Percentiles rank a stretch among this genome's conserved stretches.
Conservation (phyloP, 2,888 invertebrate species). For the Eurois occulta region DNA sequence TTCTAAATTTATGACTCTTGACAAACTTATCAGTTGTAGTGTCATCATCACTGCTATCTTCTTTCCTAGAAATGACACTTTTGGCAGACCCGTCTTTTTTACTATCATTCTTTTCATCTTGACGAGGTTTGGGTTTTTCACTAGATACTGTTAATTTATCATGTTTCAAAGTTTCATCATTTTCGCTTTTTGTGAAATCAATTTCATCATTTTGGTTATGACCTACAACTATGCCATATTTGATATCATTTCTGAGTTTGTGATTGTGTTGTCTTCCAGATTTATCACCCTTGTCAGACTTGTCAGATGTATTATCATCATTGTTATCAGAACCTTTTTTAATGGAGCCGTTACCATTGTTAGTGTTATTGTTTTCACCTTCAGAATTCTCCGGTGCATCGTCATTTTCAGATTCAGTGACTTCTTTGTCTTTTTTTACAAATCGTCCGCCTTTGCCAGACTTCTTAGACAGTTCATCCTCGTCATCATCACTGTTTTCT, state of each 20-base stretch:
- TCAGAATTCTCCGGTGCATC: neutral
- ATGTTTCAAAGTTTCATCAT: neutral
- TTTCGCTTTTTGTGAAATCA: neutral
- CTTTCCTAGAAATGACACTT: neutral
- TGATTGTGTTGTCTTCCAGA: neutral
- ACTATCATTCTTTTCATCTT: neutral
- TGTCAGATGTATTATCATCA: neutral
- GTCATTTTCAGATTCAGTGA: neutral
- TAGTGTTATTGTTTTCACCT: neutral
- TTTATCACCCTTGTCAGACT: neutral
- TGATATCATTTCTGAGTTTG: neutral
- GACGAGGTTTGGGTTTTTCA: neutral
- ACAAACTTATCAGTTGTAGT: neutral
- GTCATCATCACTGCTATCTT: neutral
- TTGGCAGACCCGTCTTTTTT: neutral
- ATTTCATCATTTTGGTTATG: neutral
- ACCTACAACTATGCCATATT: neutral
- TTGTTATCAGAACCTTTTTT: too few species aligned
- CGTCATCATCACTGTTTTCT: neutral
- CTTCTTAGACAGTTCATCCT: neutral
- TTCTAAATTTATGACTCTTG: neutral
- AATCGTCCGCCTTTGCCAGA: too few species aligned
- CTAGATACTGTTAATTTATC: neutral
- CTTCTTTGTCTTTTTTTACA: neutral
- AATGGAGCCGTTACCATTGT: too few species aligned